Evolutionary conservation across 2,797 vertebrate genomes (phyloP).

Genomic region (Acrossocheilus wenchowensis): DNA sequence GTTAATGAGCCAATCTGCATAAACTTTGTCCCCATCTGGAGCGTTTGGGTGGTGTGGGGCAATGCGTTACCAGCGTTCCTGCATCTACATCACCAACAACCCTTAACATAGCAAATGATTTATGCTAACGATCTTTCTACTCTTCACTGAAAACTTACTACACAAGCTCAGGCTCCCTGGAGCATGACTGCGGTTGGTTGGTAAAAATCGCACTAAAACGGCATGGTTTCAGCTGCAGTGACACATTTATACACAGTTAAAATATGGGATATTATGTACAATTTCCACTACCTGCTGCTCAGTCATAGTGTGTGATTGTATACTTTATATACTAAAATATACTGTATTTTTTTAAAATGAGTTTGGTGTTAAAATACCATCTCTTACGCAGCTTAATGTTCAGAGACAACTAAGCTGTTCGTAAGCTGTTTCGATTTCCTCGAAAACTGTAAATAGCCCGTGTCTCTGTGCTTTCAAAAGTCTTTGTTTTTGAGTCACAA

Average conservation of each 20-base stretch:
- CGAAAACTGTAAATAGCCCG: neutral
- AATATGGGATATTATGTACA: constrained; percentile 4
- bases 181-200: constrained; percentile 20
- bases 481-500: neutral
- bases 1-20: constrained; percentile 68
- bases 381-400: neutral
- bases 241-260: constrained; percentile 14
- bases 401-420: no score
- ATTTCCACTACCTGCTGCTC: constrained; percentile 23
- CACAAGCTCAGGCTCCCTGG: constrained; percentile 14
- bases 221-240: neutral
- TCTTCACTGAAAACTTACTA: constrained; percentile 23
- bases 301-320: neutral
- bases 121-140: constrained; percentile 36
- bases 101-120: constrained; percentile 24
- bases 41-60: constrained; percentile 44
- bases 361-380: neutral
- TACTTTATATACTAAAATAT: neutral
- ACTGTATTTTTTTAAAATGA: neutral
- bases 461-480: neutral
- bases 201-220: neutral
- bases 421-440: neutral
- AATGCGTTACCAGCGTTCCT: constrained; percentile 21
- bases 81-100: constrained; percentile 27
- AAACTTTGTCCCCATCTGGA: constrained; percentile 63